Conservation (phyloP, 2,113 vertebrate species). For the Sakesphorus luctuosus region DNA sequence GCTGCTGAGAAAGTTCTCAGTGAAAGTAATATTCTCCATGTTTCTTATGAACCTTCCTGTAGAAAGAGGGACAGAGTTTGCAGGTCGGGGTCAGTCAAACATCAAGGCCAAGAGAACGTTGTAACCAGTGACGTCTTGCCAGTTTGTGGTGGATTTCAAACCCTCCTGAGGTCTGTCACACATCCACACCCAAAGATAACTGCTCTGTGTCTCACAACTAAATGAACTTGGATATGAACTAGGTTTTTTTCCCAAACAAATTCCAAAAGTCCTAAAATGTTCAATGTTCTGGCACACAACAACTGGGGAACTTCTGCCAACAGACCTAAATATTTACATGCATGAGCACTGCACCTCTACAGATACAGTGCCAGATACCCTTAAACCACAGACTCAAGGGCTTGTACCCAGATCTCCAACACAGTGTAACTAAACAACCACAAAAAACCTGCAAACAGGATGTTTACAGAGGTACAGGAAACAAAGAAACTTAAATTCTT, state of each 20-base stretch:
- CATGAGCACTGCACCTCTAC: neutral
- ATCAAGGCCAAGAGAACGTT: neutral
- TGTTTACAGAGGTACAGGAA: neutral
- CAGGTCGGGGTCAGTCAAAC: neutral
- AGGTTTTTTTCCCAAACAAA: neutral
- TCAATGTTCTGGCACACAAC: neutral
- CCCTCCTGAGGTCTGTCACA: neutral
- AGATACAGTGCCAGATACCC: neutral
- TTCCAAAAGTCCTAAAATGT: neutral
- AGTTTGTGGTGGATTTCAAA: fast-evolving
- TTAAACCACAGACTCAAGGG: neutral
- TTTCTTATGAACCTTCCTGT: constrained; percentile 88
- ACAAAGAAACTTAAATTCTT: neutral
- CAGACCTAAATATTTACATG: neutral
- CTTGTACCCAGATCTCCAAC: neutral
- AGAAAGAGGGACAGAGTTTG: constrained; percentile 8
- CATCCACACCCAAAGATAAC: neutral
- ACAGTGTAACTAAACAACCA: neutral
- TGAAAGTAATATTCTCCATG: constrained; percentile 89
- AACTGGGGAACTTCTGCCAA: neutral
- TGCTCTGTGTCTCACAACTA: neutral
- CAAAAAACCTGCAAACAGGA: neutral
- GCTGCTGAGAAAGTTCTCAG: constrained; percentile 86
- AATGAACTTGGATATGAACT: neutral
- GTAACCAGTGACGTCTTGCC: neutral